phyloP scores from a whole-genome alignment of 2,888 invertebrate species.

The Himalopsyche anomala region DNA sequence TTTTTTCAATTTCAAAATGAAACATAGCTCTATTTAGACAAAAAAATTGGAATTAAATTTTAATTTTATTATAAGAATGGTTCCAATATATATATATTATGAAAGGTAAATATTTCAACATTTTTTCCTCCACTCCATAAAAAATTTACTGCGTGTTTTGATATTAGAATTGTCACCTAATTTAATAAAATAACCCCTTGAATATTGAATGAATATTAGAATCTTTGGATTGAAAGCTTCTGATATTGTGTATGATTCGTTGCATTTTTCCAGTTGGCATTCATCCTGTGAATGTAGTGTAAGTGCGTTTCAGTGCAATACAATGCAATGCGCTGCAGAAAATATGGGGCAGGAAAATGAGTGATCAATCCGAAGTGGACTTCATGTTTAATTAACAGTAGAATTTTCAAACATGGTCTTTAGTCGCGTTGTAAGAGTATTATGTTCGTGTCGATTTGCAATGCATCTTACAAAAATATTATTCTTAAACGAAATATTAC shows the following conservation, averaged over 20 bases:
- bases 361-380: slow-evolving; percentile 31
- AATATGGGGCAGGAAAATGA: slow-evolving; percentile 56
- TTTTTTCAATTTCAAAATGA: too few relatives aligned
- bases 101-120: too few relatives aligned
- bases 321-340: slow-evolving; percentile 48
- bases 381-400: slow-evolving; percentile 37
- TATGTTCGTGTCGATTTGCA: neutral
- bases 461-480: neutral
- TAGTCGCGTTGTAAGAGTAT: neutral
- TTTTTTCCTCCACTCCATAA: too few relatives aligned
- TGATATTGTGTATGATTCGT: slow-evolving; percentile 42
- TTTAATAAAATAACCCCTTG: too few relatives aligned
- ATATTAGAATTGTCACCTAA: too few relatives aligned
- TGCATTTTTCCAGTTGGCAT: slow-evolving; percentile 51
- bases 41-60: too few relatives aligned
- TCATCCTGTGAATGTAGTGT: slow-evolving; percentile 54
- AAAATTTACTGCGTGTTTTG: too few relatives aligned
- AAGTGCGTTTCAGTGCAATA: slow-evolving; percentile 62
- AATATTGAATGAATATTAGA: neutral
- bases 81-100: too few relatives aligned
- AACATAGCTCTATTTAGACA: too few relatives aligned
- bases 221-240: slow-evolving; percentile 44
- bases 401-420: neutral
- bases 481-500: too few relatives aligned
- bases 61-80: too few relatives aligned